Base-by-base conservation (phyloP, 2,888 invertebrate genomes). In the Mythimna impura region DNA sequence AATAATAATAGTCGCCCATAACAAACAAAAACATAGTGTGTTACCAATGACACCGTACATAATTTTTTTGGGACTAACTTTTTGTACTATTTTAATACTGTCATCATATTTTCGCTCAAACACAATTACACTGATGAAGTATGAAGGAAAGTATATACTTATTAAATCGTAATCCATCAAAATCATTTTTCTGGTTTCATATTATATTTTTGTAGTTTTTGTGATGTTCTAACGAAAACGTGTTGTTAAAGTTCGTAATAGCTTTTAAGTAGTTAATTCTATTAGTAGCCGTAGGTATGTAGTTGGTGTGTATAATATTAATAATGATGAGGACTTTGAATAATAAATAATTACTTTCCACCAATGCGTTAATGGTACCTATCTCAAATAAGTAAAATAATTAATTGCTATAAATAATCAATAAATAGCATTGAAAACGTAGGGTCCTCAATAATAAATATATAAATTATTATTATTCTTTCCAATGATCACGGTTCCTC, bases 91-190 rank as follows among this genome's bases (percentile, higher is more conserved):
- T 0, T n/a, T 55, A 14, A 40, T 12, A 61, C n/a, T 55, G 22
- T 54, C 22, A 12, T 30, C 20, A 25, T 17, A 43, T 40, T 69
- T 12, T 55, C 12, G 30, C 12, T 58, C 10, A 12, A n/a, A 62
- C 3, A 63, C 3, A 2, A 78, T 52, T 25, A 1, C 25, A 25
- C 40, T 14, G 10, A 63, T n/a, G n/a, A 36, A 58, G 10, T 36
- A 78, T n/a, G 63, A 20, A 3, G 52, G 78, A 63, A 78, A 62
- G 3, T 69, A 75, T 58, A 75, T n/a, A 20, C 43, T 52, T 17
- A 63, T 52, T 8, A 75, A 36, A 40, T 61, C 67, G 22, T 47
- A 20, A n/a, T 66, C 25, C 14, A 68, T 43, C 0, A 60, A 66
- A 34, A 34, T 60, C 25, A 4, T 34, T 52, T 34, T 64, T 22